Base-by-base conservation (phyloP, 1,140 invertebrate species). In the Zaprionus kolodkinae region DNA sequence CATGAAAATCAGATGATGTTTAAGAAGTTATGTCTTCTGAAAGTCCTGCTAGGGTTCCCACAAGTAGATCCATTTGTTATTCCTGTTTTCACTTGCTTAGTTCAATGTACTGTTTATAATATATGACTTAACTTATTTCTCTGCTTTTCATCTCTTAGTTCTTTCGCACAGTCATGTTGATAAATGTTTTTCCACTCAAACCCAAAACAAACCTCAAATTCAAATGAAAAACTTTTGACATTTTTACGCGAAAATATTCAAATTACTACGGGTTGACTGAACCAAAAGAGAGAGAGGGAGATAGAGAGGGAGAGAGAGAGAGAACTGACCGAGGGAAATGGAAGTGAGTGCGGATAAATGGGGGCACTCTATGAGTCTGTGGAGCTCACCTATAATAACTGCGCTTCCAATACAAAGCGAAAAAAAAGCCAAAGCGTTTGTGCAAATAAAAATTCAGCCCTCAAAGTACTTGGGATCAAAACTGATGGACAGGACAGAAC, bases 381-480 rank as follows among this genome's bases (percentile, higher is more conserved):
- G 35, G 40, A 38, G 50, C 36, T 33, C 36, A 52, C 2, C 50
- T 75, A 64, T 76, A 87, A 88, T 88, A 88, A 84, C 85, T 72
- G 75, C 65, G 66, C 71, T 72, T 43, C 81, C 68, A 85, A 90
- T 85, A 88, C 78, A 90, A 35, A 35, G 1, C n/a, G n/a, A n/a
- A n/a, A 35, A 10, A 89, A 81, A 81, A 88, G 76, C 78, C 86
- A 81, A 85, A 88, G 78, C 76, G 81, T 85, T 88, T 88, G 81
- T 76, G 81, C 78, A 88, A 88, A 88, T 88, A 88, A 89, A 88
- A 90, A 88, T 88, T 81, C 85, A 90, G 78, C 75, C 85, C 85
- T 88, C 66, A 68, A 85, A 85, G 89, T 85, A 85, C 84, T 84
- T 76, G 78, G 62, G 72, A 30, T 30, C 74, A 75, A 80, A 87